Percentiles rank a stretch among this genome's conserved stretches.
Evolutionary conservation across 92 coral and sea anemone genomes (phyloP).

Genomic region (Porites cylindrica): DNA sequence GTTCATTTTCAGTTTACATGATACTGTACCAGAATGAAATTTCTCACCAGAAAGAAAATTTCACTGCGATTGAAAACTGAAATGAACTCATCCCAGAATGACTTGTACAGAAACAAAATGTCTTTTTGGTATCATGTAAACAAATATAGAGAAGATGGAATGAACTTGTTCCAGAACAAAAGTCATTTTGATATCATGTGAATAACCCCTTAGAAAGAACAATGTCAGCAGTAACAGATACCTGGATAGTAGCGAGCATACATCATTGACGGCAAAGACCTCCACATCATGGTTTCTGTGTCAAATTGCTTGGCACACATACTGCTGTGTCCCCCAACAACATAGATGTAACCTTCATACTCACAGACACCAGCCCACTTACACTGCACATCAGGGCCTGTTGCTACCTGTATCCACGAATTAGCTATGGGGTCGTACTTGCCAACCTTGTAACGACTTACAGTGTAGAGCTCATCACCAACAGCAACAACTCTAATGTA

Average conservation of each 20-base stretch:
- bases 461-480: conserved; percentile 95
- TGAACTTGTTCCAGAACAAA: too few species aligned
- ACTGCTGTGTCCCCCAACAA: conserved; percentile 99
- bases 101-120: too few species aligned
- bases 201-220: too few species aligned
- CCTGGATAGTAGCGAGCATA: conserved; percentile 97
- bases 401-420: conserved; percentile 93
- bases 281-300: conserved; percentile 91
- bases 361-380: conserved; percentile 99
- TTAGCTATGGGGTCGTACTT: conserved; percentile 97
- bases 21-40: too few species aligned
- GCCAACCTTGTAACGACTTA: conserved; percentile 98
- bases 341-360: conserved; percentile 91
- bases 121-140: too few species aligned
- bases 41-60: too few species aligned
- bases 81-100: too few species aligned
- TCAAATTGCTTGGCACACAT: conserved; percentile 98
- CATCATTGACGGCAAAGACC: conserved; percentile 90
- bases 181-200: too few species aligned
- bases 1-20: too few species aligned
- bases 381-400: conserved; percentile 99
- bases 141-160: too few species aligned
- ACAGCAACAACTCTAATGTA: conserved; percentile 96
- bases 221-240: background rate
- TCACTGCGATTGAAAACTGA: too few species aligned